These are phyloP conservation scores for Chaenodraco wilsoni DNA, from an alignment of 2,797 vertebrate species.

Conservation along the genomic window DNA sequence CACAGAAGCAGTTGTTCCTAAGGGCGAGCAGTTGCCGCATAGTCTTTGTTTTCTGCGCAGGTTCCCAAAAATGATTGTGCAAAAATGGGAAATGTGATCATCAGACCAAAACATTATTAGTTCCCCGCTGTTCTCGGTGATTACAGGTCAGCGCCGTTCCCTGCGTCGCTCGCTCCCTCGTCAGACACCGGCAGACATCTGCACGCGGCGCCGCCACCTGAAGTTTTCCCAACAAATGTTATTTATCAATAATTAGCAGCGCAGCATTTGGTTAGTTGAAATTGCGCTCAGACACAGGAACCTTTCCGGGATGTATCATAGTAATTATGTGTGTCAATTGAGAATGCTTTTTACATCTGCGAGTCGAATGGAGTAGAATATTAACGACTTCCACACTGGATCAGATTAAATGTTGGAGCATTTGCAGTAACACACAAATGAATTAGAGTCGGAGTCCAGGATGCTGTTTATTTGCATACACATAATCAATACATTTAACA, in stretches of 20 bases:
- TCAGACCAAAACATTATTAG: slow-evolving; percentile 86
- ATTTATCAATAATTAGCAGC: slow-evolving; percentile 97
- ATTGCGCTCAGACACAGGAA: slow-evolving; percentile 93
- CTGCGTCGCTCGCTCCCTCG: neutral
- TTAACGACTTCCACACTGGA: slow-evolving; percentile 67
- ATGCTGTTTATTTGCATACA: slow-evolving; percentile 19
- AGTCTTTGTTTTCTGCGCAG: slow-evolving; percentile 79
- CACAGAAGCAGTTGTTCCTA: slow-evolving; percentile 10
- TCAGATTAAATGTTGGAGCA: slow-evolving; percentile 63
- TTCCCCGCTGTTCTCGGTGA: slow-evolving; percentile 84
- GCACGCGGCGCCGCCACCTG: slow-evolving; percentile 90
- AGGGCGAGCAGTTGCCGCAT: slow-evolving; percentile 38
- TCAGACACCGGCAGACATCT: slow-evolving; percentile 85
- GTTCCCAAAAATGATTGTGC: slow-evolving; percentile 86
- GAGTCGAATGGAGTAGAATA: slow-evolving; percentile 76
- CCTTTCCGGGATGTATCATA: slow-evolving; percentile 91
- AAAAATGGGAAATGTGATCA: slow-evolving; percentile 83
- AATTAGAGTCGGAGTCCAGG: slow-evolving; percentile 37
- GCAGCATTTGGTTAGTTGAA: slow-evolving; percentile 94
- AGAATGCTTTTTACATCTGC: slow-evolving; percentile 82
- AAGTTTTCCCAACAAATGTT: slow-evolving; percentile 94
- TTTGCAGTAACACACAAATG: slow-evolving; percentile 33
- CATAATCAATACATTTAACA: slow-evolving; percentile 20
- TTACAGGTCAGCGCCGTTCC: slow-evolving; percentile 89
- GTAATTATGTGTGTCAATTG: slow-evolving; percentile 81